Conservation (phyloP, 2,888 invertebrate species). For the Troglohyphantes excavatus region DNA sequence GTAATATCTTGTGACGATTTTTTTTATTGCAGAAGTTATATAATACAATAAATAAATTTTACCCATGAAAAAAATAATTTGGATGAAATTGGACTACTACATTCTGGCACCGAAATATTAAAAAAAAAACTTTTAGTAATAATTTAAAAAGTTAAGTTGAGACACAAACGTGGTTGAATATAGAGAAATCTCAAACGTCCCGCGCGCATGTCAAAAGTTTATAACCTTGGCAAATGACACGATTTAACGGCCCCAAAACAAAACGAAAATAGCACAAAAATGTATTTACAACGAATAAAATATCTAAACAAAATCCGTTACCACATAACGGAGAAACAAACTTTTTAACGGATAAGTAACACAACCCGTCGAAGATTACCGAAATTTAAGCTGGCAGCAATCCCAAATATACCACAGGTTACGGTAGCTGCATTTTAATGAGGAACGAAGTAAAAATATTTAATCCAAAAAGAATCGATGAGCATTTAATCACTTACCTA, state of each 20-base stretch:
- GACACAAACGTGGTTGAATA: not conserved
- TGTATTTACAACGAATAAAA: not conserved
- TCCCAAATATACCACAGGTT: conserved; percentile 1
- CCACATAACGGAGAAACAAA: not conserved
- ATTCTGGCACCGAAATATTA: no score
- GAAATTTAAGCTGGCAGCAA: conserved; percentile 52
- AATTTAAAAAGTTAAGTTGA: no score
- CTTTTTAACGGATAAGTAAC: not conserved
- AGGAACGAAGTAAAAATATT: not conserved
- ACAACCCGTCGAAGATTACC: conserved; percentile 21
- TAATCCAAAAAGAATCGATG: not conserved
- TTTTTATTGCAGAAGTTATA: no score
- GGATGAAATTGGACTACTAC: no score
- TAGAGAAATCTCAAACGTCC: conserved; percentile 64
- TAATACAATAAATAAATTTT: no score
- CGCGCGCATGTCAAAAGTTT: conserved; percentile 67
- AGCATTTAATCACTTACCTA: conserved; percentile 17
- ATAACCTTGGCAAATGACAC: conserved; percentile 72
- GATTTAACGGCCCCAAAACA: not conserved
- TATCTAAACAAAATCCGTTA: not conserved
- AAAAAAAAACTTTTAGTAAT: no score
- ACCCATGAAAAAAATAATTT: no score
- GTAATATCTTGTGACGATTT: no score
- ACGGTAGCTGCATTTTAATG: not conserved
- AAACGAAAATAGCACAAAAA: not conserved